Evolutionary conservation across 2,888 invertebrate genomes (phyloP).

Genomic region (Drosophila monieri): DNA sequence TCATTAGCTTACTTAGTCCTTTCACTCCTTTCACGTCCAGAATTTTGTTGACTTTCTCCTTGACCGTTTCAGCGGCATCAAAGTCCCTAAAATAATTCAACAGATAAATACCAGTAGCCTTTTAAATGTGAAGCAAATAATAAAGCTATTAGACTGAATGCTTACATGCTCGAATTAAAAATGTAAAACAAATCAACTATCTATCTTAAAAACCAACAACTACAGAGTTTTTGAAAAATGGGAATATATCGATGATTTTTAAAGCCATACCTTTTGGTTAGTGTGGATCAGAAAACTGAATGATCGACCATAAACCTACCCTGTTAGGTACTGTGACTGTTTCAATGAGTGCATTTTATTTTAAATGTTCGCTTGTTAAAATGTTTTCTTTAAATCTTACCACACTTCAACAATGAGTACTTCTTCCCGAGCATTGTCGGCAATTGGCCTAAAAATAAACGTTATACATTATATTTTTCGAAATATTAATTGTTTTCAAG

Average conservation of each 20-base stretch:
- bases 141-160: neutral
- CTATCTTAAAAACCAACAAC: constrained; percentile 10
- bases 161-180: constrained; percentile 1
- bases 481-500: neutral
- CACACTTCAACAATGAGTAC: constrained; percentile 92
- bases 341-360: constrained; percentile 10
- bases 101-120: neutral
- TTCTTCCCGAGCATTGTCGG: constrained; percentile 89
- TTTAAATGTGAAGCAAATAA: neutral
- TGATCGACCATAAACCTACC: constrained; percentile 10
- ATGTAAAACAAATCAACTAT: neutral
- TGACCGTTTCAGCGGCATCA: constrained; percentile 94
- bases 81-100: constrained; percentile 87
- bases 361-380: too few species aligned
- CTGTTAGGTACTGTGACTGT: constrained; percentile 5
- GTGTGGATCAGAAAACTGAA: neutral
- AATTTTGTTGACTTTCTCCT: constrained; percentile 93
- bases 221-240: neutral
- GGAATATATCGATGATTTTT: neutral
- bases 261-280: constrained; percentile 7
- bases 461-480: neutral
- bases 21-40: constrained; percentile 93
- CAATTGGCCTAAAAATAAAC: constrained; percentile 85
- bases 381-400: constrained; percentile 52
- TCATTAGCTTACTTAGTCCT: constrained; percentile 92